Percentiles rank a stretch among this genome's conserved stretches.
Evolutionary conservation across 1,140 invertebrate genomes (phyloP).

Genomic region (Musca domestica): DNA sequence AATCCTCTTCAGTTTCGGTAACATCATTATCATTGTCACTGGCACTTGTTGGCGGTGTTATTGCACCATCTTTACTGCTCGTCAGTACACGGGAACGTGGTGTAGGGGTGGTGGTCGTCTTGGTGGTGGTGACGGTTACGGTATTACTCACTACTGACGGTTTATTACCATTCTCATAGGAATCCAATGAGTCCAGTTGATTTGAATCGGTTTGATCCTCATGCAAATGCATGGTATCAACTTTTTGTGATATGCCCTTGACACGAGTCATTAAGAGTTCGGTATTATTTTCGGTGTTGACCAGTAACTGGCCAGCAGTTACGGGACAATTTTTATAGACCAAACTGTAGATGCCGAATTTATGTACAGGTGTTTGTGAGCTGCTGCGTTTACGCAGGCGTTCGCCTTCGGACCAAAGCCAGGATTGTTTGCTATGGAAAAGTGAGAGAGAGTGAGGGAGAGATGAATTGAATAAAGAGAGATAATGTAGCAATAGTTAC

Average conservation of each 20-base stretch:
- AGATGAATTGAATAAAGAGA: not conserved
- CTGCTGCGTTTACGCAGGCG: slow-evolving; percentile 61
- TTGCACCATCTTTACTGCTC: not conserved
- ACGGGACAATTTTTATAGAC: slow-evolving; percentile 37
- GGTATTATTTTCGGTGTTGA: slow-evolving; percentile 51
- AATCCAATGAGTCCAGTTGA: slow-evolving; percentile 13
- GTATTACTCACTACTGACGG: not conserved
- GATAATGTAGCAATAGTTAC: slow-evolving; percentile 59
- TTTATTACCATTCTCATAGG: slow-evolving; percentile 33
- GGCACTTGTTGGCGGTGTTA: slow-evolving; percentile 17
- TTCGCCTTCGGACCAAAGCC: slow-evolving; percentile 75
- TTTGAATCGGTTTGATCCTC: slow-evolving; percentile 46
- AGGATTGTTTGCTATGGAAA: slow-evolving; percentile 68
- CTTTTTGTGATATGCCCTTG: slow-evolving; percentile 60
- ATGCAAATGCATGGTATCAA: slow-evolving; percentile 65
- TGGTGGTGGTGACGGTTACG: slow-evolving; percentile 58
- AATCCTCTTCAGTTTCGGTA: slow-evolving; percentile 24
- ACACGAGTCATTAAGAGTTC: slow-evolving; percentile 46
- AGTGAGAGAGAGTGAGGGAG: slow-evolving; percentile 29
- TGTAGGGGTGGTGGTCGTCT: not conserved
- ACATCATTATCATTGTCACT: slow-evolving; percentile 24
- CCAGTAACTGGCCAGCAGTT: slow-evolving; percentile 24
- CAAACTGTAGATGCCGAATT: slow-evolving; percentile 62
- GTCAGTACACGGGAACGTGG: not conserved
- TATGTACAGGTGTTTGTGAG: slow-evolving; percentile 57